phyloP scores from a whole-genome alignment of 2,113 vertebrate genomes.

The Tapirus terrestris region DNA sequence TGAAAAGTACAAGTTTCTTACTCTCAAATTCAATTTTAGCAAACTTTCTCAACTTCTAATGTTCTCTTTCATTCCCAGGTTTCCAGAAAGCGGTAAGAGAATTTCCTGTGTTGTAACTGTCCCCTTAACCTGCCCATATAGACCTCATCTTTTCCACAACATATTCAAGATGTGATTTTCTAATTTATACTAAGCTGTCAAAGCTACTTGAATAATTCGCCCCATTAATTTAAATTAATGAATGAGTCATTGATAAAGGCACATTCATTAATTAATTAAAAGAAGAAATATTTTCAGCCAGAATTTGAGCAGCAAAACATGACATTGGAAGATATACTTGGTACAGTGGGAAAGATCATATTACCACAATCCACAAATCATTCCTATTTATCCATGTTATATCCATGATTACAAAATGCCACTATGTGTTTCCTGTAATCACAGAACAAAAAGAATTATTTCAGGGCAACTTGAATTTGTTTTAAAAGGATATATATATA shows the following conservation, averaged over 20 bases:
- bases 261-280: constrained; percentile 54
- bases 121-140: background rate
- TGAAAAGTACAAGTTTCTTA: background rate
- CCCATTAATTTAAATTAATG: constrained; percentile 68
- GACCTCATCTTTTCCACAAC: background rate
- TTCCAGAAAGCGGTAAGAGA: background rate
- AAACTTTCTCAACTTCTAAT: background rate
- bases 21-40: background rate
- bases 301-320: constrained; percentile 19
- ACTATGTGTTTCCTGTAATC: background rate
- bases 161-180: background rate
- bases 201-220: constrained; percentile 42
- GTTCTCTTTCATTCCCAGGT: background rate
- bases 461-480: background rate
- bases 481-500: background rate
- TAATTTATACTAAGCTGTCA: background rate
- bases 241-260: background rate
- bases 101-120: background rate
- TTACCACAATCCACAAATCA: background rate
- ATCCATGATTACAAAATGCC: background rate
- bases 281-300: background rate
- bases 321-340: background rate
- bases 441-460: background rate
- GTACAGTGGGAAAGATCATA: background rate
- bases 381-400: background rate